Percentiles rank a stretch among this genome's conserved stretches.
Conservation (phyloP, 1,140 invertebrate species). For the Panulirus ornatus region DNA sequence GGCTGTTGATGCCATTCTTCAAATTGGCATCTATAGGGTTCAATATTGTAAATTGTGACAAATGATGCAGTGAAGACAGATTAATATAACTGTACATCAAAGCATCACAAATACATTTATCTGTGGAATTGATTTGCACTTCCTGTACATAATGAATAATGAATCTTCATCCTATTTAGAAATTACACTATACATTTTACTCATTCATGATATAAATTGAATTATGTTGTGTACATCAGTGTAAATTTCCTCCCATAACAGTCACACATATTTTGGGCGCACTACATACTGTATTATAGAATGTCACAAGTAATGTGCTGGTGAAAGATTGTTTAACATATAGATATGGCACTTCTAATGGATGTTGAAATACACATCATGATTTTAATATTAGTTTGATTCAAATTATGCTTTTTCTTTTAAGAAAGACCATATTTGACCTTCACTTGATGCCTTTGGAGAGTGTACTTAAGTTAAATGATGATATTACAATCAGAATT, state of each 20-base stretch:
- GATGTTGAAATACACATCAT: not conserved
- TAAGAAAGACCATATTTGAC: not conserved
- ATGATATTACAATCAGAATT: too few species aligned
- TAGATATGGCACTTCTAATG: not conserved
- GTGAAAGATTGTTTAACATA: not conserved
- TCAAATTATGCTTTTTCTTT: not conserved
- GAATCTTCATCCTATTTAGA: not conserved
- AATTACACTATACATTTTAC: not conserved
- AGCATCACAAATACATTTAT: not conserved
- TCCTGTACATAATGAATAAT: not conserved
- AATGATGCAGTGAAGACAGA: not conserved
- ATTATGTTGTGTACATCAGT: too few species aligned
- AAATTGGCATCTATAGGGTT: not conserved
- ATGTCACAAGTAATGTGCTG: not conserved
- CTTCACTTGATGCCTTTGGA: not conserved
- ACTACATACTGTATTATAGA: not conserved
- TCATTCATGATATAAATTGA: too few species aligned
- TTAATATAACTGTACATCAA: not conserved
- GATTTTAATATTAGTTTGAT: too few species aligned
- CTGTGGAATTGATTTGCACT: not conserved
- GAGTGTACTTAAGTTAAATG: not conserved
- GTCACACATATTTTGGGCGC: not conserved
- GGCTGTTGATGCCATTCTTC: not conserved
- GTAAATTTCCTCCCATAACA: too few species aligned
- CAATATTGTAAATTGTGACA: not conserved